A percentile compares a stretch with the other conserved stretches of the same genome.
Evolutionary conservation across 2,113 vertebrate species (phyloP).

Genomic region (Paradisaea rubra): DNA sequence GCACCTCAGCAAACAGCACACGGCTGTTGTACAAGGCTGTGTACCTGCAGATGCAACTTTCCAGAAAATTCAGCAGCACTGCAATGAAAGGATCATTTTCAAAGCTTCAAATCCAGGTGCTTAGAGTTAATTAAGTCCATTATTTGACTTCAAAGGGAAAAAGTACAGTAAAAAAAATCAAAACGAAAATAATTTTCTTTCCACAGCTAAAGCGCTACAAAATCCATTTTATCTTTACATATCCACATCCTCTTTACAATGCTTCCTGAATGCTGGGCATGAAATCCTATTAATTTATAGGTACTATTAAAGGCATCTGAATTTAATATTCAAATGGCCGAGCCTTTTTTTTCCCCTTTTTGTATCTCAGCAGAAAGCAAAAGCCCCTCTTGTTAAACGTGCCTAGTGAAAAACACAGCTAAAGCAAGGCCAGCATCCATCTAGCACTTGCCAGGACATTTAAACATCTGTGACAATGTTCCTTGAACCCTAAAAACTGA

Average conservation of each 20-base stretch:
- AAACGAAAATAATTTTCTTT: conserved; percentile 41
- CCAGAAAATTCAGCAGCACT: conserved; percentile 16
- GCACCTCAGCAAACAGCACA: not conserved
- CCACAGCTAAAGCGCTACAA: not conserved
- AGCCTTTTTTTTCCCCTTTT: not conserved
- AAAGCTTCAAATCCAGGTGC: conserved; percentile 46
- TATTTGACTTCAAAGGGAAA: conserved; percentile 54
- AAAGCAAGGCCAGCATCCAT: not conserved
- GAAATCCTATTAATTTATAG: conserved; percentile 60
- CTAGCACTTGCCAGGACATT: not conserved
- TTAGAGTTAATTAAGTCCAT: conserved; percentile 52
- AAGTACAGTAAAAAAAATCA: conserved; percentile 11
- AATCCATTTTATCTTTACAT: conserved; percentile 51
- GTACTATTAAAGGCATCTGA: conserved; percentile 29
- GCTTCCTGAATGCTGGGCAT: conserved; percentile 20
- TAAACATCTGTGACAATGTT: not conserved
- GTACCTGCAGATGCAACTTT: not conserved
- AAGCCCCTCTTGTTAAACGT: not conserved
- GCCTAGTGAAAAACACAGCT: not conserved
- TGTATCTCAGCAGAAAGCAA: not conserved
- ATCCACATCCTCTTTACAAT: conserved; percentile 39
- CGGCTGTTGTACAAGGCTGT: rapidly evolving
- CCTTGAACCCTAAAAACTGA: not conserved
- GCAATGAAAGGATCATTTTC: conserved; percentile 1
- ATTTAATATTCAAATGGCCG: conserved; percentile 22